These are phyloP conservation scores for Marmota monax DNA, from an alignment of 2,113 vertebrate genomes.

Conservation along the genomic window DNA sequence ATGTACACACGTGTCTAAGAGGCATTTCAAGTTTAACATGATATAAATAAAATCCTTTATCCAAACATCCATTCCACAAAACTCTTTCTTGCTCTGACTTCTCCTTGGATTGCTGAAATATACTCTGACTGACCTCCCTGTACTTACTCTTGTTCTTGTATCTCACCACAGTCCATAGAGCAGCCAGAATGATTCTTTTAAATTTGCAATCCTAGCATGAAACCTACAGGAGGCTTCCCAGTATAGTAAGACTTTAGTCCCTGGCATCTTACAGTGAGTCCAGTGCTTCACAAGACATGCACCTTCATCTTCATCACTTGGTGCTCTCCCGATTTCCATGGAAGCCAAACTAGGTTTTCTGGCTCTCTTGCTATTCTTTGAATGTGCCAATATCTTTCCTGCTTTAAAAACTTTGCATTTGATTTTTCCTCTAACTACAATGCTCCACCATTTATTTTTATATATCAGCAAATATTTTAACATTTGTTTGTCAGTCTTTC, in stretches of 20 bases:
- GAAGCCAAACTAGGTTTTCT: not conserved
- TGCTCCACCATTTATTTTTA: not conserved
- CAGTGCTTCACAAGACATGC: accelerated
- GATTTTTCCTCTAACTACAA: not conserved
- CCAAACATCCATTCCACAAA: not conserved
- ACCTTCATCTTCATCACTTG: not conserved
- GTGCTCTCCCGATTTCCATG: not conserved
- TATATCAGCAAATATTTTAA: not conserved
- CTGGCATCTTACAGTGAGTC: not conserved
- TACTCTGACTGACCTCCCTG: too few species aligned
- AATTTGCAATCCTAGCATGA: not conserved
- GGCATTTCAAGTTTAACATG: not conserved
- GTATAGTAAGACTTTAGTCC: accelerated
- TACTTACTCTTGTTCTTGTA: not conserved
- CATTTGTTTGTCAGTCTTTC: not conserved
- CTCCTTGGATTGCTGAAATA: not conserved
- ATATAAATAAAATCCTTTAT: not conserved
- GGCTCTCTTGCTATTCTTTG: not conserved
- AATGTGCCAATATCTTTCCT: not conserved
- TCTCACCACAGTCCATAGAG: not conserved
- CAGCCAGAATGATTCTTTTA: not conserved
- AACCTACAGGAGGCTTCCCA: not conserved
- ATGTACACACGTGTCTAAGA: not conserved
- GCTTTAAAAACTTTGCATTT: not conserved
- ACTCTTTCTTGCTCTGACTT: not conserved